A percentile compares a stretch with the other conserved stretches of the same genome.
phyloP scores from a whole-genome alignment of 2,888 invertebrate genomes.

The Drosophila anomalata region DNA sequence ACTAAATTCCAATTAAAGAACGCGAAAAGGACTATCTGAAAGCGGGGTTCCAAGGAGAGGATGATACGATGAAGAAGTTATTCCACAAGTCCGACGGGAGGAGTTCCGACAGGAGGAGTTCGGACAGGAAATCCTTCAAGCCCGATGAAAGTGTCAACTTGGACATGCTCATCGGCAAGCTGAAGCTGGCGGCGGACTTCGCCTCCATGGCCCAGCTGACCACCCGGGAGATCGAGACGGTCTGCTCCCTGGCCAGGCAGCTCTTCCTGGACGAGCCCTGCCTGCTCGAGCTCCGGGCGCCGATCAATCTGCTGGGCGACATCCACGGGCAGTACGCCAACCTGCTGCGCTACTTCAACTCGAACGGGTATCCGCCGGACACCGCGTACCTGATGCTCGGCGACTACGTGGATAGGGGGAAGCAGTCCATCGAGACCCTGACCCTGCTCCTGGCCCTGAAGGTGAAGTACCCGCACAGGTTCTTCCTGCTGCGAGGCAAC shows the following conservation, averaged over 20 bases:
- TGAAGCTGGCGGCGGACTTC: slow-evolving; percentile 7
- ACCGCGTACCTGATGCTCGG: slow-evolving; percentile 98
- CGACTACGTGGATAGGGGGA: slow-evolving; percentile 88
- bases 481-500: slow-evolving; percentile 97
- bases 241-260: slow-evolving; percentile 98
- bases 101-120: background rate
- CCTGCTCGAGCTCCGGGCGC: slow-evolving; percentile 97
- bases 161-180: slow-evolving; percentile 50
- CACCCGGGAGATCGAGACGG: slow-evolving; percentile 97
- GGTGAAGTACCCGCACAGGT: slow-evolving; percentile 98
- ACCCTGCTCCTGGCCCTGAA: slow-evolving; percentile 98
- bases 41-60: background rate
- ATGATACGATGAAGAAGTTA: background rate
- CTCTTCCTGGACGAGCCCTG: slow-evolving; percentile 98
- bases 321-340: slow-evolving; percentile 99
- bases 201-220: slow-evolving; percentile 98
- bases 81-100: background rate
- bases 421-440: slow-evolving; percentile 97
- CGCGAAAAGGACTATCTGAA: background rate
- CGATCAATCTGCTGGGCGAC: slow-evolving; percentile 98
- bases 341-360: slow-evolving; percentile 96
- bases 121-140: background rate
- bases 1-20: background rate
- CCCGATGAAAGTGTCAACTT: slow-evolving; percentile 29
- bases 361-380: slow-evolving; percentile 98